phyloP scores from a whole-genome alignment of 2,888 invertebrate species.

The Apeira syringaria region DNA sequence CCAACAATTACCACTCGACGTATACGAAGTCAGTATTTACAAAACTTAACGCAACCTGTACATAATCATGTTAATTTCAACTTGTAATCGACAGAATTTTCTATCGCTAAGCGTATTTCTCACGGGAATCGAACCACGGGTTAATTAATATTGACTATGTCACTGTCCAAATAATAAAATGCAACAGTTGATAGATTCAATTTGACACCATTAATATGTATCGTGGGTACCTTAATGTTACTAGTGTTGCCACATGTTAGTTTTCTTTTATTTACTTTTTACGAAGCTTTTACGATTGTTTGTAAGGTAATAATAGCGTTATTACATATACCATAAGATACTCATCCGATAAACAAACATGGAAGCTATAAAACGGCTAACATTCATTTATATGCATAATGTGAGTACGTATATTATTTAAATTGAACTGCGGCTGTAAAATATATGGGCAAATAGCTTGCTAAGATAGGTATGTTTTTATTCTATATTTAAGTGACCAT shows the following conservation, averaged over 20 bases:
- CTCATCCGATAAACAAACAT: neutral
- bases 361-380: slow-evolving; percentile 5
- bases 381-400: too few species aligned
- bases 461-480: too few species aligned
- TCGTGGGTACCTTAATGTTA: slow-evolving; percentile 24
- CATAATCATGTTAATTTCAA: slow-evolving; percentile 21
- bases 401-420: too few species aligned
- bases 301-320: neutral
- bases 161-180: slow-evolving; percentile 34
- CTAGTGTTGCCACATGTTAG: slow-evolving; percentile 22
- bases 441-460: too few species aligned
- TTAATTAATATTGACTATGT: neutral
- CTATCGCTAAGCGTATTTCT: slow-evolving; percentile 32
- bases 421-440: too few species aligned
- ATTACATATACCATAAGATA: neutral
- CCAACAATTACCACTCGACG: neutral
- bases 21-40: slow-evolving; percentile 1
- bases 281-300: slow-evolving; percentile 9
- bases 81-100: slow-evolving; percentile 34
- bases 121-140: slow-evolving; percentile 35
- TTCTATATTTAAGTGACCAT: too few species aligned
- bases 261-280: slow-evolving; percentile 10
- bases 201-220: slow-evolving; percentile 31
- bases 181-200: slow-evolving; percentile 29
- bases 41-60: neutral